Percentiles rank a stretch among this genome's conserved stretches.
These are phyloP conservation scores for Timandra comae DNA, from an alignment of 2,888 invertebrate genomes.

Conservation along the genomic window DNA sequence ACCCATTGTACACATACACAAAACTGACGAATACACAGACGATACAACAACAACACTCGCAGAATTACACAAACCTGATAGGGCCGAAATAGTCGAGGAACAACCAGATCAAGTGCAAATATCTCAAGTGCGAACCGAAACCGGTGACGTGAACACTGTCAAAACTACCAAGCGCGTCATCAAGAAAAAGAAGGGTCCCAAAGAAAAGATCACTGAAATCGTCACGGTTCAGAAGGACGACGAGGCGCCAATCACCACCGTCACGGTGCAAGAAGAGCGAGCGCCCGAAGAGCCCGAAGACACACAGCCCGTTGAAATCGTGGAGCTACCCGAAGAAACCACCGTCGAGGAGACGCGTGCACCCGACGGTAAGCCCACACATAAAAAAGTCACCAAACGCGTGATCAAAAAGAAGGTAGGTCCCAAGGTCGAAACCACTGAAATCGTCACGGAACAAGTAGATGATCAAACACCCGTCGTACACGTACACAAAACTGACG, in stretches of 20 bases:
- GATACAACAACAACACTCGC: slow-evolving; percentile 16
- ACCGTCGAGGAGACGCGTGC: slow-evolving; percentile 29
- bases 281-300: neutral
- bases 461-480: slow-evolving; percentile 35
- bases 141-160: slow-evolving; percentile 21
- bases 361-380: slow-evolving; percentile 29
- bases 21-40: slow-evolving; percentile 30
- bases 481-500: slow-evolving; percentile 38
- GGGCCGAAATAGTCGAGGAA: slow-evolving; percentile 17
- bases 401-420: slow-evolving; percentile 49
- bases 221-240: slow-evolving; percentile 55
- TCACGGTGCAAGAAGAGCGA: neutral
- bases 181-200: slow-evolving; percentile 41
- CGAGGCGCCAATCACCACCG: slow-evolving; percentile 24
- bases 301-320: neutral
- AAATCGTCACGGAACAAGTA: slow-evolving; percentile 6
- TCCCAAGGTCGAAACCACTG: slow-evolving; percentile 27
- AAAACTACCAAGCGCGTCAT: slow-evolving; percentile 25
- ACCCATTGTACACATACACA: slow-evolving; percentile 38
- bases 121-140: slow-evolving; percentile 28
- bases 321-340: slow-evolving; percentile 33
- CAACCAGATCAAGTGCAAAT: slow-evolving; percentile 21
- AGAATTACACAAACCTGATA: slow-evolving; percentile 12
- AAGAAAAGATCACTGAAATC: slow-evolving; percentile 49
- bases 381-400: slow-evolving; percentile 38